Evolutionary conservation across 2,888 invertebrate genomes (phyloP), one percentile per base, ranked within the genome.

Genomic region (Dendrolimus pini): DNA sequence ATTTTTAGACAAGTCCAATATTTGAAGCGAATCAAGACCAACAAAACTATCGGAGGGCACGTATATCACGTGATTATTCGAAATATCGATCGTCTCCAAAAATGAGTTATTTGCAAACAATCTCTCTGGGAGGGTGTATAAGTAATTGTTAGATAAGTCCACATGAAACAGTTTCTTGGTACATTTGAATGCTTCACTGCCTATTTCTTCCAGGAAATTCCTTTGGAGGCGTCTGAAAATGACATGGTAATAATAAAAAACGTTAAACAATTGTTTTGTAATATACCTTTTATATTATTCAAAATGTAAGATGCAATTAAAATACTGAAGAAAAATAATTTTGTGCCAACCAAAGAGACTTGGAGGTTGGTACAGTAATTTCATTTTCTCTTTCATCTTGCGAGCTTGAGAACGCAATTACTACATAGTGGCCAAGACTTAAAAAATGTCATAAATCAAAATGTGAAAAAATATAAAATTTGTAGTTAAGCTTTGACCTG

Each of bases 1-100:
- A 78, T 96, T 96, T 60, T 92, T 92, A 6, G 94, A 93, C 18
- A 96, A 80, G 81, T 96, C 95, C 60, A 96, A 82, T 71, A 94
- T 94, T 68, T 93, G 92, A 14, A 96, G 77, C 2, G 91, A 88
- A 9, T 83, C 79, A 41, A 94, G 83, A 7, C 92, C 92, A 0
- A 88, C 73, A 59, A 95, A 94, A 41, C 93, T 76, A 30, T 88
- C 89, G 41, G 92, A 90, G 0, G 93, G 93, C 55, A 95, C 80
- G 30, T 91, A 88, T 56, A 84, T 81, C 13, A 96, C 76, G 61
- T 89, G 87, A 72, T 96, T 96, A 67, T 93, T 92, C 0, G 95
- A 94, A 55, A 95, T 80, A 67, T 94, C 93, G 7, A 95, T 82
- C 7, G 93, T 92, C 66, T 93, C 92, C 30, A 95, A 75, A 61